Evolutionary conservation across 1,140 invertebrate species (phyloP), one percentile per base, ranked within the genome.

Genomic region (Drosophila pallidifrons): DNA sequence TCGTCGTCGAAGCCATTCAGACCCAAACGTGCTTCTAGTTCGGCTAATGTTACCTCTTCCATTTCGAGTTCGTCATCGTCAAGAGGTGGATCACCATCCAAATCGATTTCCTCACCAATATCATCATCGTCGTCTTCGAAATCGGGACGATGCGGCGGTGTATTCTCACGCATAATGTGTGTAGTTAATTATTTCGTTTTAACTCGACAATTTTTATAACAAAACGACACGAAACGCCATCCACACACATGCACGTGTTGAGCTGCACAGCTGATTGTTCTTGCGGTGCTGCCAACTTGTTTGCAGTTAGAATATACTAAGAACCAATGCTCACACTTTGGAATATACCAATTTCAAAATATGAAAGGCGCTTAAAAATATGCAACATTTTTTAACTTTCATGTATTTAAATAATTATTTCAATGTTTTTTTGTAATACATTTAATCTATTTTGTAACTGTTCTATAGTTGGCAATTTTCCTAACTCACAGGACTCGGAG

Each of bases 41-140:
- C 65, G 10, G 79, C 83, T 49, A 92, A 41, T 5, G 82, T 86
- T 2, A 91, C 60, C 35, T 92, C 91, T 15, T 92, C 90, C 73
- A 91, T 76, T 69, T 92, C 91, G 3, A 79, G 35, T 1, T 90
- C 91, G 8, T 80, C 77, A 20, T 91, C 85, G 13, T 80, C 80
- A 4, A 76, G 49, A 5, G 75, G 61, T 5, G 77, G 75, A 6
- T 73, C 65, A 1, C 72, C 75, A 13, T 81, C 79, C 2, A 91
- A 32, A 1, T 79, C 77, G 5, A 92, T 81, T 60, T 81, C 83
- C 49, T 91, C 91, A 2, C 69, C 46, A 5, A 81, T 43, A 6
- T 89, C 81, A 7, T 89, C 81, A n/a, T 90, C 91, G 2, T 75
- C 79, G 5, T 75, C 82, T n/a, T 87, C 87, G 15, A 92, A 79